These are phyloP conservation scores for Pseudococcus longispinus DNA, from an alignment of 2,888 invertebrate genomes.

Conservation along the genomic window DNA sequence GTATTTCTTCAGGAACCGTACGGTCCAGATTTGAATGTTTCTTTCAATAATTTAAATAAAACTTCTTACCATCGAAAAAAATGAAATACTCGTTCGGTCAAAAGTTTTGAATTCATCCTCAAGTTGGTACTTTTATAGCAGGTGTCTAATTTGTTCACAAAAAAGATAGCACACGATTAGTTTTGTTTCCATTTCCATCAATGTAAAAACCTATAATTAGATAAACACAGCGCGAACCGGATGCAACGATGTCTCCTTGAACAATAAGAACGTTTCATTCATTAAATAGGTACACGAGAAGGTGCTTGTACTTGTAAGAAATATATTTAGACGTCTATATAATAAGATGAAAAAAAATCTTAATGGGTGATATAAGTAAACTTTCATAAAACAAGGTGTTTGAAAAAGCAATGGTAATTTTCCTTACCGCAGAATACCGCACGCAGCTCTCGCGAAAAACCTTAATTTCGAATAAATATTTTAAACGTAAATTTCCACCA, in stretches of 20 bases:
- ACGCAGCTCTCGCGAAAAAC: background rate
- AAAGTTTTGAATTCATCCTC: too few relatives aligned
- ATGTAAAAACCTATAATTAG: background rate
- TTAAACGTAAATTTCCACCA: background rate
- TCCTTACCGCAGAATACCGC: background rate
- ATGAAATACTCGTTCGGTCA: too few relatives aligned
- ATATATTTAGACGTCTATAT: background rate
- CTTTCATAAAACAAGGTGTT: background rate
- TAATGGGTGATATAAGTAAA: background rate
- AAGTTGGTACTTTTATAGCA: too few relatives aligned
- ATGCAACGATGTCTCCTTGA: background rate
- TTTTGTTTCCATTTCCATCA: background rate
- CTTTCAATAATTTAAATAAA: too few relatives aligned
- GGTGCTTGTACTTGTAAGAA: background rate
- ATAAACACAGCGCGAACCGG: background rate
- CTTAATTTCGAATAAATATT: background rate
- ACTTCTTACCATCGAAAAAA: too few relatives aligned
- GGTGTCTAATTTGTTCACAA: background rate
- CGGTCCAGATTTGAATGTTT: too few relatives aligned
- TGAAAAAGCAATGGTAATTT: background rate
- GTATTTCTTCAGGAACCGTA: too few relatives aligned
- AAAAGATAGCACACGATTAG: constrained; percentile 3
- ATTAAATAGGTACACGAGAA: background rate
- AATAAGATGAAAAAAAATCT: background rate
- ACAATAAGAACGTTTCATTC: constrained; percentile 13